Base-by-base conservation (phyloP, 2,113 vertebrate species). In the Sinocyclocheilus anshuiensis region DNA sequence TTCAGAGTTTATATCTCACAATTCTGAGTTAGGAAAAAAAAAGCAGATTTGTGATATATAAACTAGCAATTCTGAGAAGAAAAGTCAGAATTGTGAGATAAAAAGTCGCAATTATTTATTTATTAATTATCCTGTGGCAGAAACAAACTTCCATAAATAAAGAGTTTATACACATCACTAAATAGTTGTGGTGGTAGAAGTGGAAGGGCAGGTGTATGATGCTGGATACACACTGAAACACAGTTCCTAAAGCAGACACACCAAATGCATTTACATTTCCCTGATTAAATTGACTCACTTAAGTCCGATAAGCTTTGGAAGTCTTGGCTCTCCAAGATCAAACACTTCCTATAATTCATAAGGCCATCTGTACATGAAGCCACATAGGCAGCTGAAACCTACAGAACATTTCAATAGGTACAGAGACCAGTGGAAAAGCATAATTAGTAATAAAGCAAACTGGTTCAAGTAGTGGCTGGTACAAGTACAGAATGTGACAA, bases 241-340 rank as follows among this genome's bases (percentile, higher is more conserved):
- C 85, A 77, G 87, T 84, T 88, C 84, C 84, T 84, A 83, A 85
- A 87, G 86, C 88, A 91, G 89, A 89, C 76, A 86, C 89, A 91
- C 89, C 81, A 91, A 93, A 91, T 91, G 93, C 89, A 93, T 95
- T 93, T 93, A 87, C 90, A 92, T 93, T 85, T 93, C 89, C 91
- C 86, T 92, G 90, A 91, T 92, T 90, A 91, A 88, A 89, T 90
- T 92, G 84, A 92, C 91, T 87, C 91, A 91, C 90, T 91, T 87
- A 83, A 88, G 92, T 86, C 88, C 91, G 89, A 93, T 86, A 42
- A 88, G 91, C 87, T 87, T 90, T 89, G 91, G 90, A 86, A 92
- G 81, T 57, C 81, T 89, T 82, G 5, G 69, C 90, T 89, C 87
- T 80, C 88, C 87, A 89, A 86, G 88, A 90, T 89, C 88, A 91